phyloP scores from a whole-genome alignment of 2,797 vertebrate genomes.

The Phataginus tricuspis region DNA sequence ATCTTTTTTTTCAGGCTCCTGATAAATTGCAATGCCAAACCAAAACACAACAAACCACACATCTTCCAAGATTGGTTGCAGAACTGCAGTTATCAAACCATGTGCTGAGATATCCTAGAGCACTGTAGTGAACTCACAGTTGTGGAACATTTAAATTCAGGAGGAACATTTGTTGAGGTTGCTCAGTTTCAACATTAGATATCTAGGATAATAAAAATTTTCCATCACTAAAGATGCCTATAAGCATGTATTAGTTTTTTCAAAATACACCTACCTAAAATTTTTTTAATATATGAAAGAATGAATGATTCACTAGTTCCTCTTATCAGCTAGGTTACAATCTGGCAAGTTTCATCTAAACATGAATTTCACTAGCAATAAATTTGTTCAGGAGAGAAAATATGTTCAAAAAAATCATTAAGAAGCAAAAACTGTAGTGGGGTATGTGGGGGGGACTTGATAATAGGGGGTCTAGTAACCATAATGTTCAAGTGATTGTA shows the following conservation, averaged over 20 bases:
- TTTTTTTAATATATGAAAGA: not conserved
- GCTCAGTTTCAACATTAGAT: not conserved
- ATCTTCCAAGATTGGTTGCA: not conserved
- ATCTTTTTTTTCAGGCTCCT: not conserved
- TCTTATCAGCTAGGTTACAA: not conserved
- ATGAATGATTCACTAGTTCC: not conserved
- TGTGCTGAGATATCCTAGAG: not conserved
- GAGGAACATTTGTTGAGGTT: not conserved
- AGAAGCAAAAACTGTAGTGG: not conserved
- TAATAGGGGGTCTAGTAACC: no score
- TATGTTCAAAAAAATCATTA: not conserved
- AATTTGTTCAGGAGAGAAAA: constrained; percentile 20
- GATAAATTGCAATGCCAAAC: not conserved
- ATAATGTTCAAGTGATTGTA: no score
- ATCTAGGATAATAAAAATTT: not conserved
- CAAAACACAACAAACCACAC: constrained; percentile 1
- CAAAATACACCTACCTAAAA: not conserved
- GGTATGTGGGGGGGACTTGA: no score
- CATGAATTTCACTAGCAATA: not conserved
- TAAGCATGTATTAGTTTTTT: not conserved
- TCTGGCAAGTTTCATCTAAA: constrained; percentile 26
- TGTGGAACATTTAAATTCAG: not conserved
- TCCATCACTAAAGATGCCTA: not conserved
- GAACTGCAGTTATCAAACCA: not conserved
- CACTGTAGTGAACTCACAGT: not conserved